A percentile compares a stretch with the other conserved stretches of the same genome.
Conservation (phyloP, 2,113 vertebrate genomes). For the Todiramphus saurophagus region DNA sequence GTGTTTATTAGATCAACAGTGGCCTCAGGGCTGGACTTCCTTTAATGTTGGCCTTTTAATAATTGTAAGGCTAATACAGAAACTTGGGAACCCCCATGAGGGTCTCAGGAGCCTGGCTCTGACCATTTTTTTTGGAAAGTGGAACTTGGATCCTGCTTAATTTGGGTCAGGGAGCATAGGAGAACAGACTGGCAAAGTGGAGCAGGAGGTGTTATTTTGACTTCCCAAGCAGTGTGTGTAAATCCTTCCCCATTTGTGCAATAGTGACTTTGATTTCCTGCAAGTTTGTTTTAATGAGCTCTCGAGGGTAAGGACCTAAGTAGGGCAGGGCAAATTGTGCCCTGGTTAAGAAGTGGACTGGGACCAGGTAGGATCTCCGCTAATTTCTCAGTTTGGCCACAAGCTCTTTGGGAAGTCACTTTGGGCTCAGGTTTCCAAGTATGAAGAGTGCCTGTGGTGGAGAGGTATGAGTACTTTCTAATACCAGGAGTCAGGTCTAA, state of each 20-base stretch:
- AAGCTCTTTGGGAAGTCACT: constrained; percentile 30
- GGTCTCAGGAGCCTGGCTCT: constrained; percentile 9
- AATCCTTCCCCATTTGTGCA: constrained; percentile 43
- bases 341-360: constrained; percentile 8
- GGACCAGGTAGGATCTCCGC: not conserved
- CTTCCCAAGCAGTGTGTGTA: constrained; percentile 40
- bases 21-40: constrained; percentile 60
- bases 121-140: not conserved
- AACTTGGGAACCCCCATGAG: constrained; percentile 41
- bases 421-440: constrained; percentile 30
- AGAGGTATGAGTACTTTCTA: not conserved
- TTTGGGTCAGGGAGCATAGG: constrained; percentile 7
- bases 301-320: constrained; percentile 2
- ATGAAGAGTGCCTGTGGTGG: not conserved
- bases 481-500: not conserved
- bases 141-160: not conserved
- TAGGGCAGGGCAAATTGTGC: not conserved
- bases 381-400: constrained; percentile 34
- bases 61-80: constrained; percentile 50
- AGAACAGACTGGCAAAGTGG: not conserved
- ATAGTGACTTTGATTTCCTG: constrained; percentile 51
- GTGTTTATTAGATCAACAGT: constrained; percentile 70
- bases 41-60: constrained; percentile 57
- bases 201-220: constrained; percentile 43
- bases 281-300: constrained; percentile 43